Evolutionary conservation across 1,140 invertebrate species (phyloP).

Genomic region (Drosophila lowei): DNA sequence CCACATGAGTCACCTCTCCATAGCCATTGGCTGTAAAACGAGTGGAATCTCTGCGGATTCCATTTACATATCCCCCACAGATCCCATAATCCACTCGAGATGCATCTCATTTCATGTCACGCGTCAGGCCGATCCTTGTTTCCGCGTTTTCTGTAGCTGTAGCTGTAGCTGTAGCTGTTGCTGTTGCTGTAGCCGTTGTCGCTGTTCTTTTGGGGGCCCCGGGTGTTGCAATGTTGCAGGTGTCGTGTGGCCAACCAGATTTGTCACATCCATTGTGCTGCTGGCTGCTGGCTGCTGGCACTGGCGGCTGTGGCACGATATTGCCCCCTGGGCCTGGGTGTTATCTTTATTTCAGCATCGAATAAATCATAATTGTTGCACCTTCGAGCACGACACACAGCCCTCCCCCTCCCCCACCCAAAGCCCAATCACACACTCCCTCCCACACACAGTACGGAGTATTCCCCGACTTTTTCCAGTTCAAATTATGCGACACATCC

Average conservation of each 20-base stretch:
- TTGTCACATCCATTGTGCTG: conserved; percentile 42
- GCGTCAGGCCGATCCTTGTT: conserved; percentile 24
- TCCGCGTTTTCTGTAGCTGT: conserved; percentile 14
- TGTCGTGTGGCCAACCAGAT: conserved; percentile 43
- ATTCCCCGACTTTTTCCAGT: conserved; percentile 20
- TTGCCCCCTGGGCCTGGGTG: conserved; percentile 38
- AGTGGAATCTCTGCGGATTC: too few relatives aligned
- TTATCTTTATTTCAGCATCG: conserved; percentile 45
- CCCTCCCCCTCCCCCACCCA: not conserved
- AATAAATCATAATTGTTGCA: conserved; percentile 54
- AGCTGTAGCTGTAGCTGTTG: not conserved
- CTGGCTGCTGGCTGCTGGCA: not conserved
- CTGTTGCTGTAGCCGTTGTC: not conserved
- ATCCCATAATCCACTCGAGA: conserved; percentile 9
- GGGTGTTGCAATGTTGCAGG: conserved; percentile 34
- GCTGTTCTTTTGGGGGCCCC: not conserved
- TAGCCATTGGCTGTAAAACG: too few relatives aligned
- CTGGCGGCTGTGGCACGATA: conserved; percentile 9
- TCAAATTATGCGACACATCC: conserved; percentile 35
- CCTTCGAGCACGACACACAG: conserved; percentile 36
- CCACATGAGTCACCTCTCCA: too few relatives aligned
- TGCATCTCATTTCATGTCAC: conserved; percentile 24
- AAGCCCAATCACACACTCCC: not conserved
- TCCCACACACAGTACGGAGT: not conserved
- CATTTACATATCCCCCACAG: too few relatives aligned